Percentiles rank a stretch among this genome's conserved stretches.
Conservation (phyloP, 1,140 invertebrate species). For the Chymomyza costata region DNA sequence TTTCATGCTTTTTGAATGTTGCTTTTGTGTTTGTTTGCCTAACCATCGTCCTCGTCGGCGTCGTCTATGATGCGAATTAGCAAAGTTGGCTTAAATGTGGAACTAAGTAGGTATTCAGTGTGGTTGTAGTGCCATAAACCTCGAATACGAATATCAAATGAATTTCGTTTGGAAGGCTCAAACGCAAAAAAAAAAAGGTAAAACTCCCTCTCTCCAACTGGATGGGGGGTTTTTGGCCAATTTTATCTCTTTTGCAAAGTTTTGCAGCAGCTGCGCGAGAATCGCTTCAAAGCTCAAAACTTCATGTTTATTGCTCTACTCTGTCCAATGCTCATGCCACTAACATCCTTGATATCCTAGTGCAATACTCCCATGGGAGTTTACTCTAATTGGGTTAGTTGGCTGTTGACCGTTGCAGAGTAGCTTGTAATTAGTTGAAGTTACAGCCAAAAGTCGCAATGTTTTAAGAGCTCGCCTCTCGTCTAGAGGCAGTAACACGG, state of each 20-base stretch:
- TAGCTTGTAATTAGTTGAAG: conserved; percentile 47
- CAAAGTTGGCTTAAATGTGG: conserved; percentile 1
- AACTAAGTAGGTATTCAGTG: conserved; percentile 33
- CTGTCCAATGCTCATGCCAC: neutral
- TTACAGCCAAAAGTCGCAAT: conserved; percentile 60
- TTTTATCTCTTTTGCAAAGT: conserved; percentile 5
- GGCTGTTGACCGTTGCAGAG: conserved; percentile 43
- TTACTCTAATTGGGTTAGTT: conserved; percentile 63
- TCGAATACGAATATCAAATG: conserved; percentile 55
- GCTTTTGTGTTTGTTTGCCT: too few species aligned
- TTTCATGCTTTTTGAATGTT: too few species aligned
- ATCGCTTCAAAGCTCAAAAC: conserved; percentile 39
- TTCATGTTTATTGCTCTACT: conserved; percentile 36
- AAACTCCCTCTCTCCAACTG: too few species aligned
- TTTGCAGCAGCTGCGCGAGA: conserved; percentile 28
- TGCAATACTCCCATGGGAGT: conserved; percentile 16
- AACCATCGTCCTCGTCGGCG: neutral
- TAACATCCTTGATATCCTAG: too few species aligned
- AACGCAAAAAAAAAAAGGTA: neutral
- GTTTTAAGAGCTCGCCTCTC: too few species aligned
- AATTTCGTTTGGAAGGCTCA: too few species aligned
- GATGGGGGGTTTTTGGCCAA: too few species aligned
- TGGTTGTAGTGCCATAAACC: conserved; percentile 43
- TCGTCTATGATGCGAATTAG: conserved; percentile 15
- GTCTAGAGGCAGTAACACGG: too few species aligned